A percentile compares a stretch with the other conserved stretches of the same genome.
Evolutionary conservation across 2,113 vertebrate species (phyloP).

Genomic region (Pycnonotus jocosus): DNA sequence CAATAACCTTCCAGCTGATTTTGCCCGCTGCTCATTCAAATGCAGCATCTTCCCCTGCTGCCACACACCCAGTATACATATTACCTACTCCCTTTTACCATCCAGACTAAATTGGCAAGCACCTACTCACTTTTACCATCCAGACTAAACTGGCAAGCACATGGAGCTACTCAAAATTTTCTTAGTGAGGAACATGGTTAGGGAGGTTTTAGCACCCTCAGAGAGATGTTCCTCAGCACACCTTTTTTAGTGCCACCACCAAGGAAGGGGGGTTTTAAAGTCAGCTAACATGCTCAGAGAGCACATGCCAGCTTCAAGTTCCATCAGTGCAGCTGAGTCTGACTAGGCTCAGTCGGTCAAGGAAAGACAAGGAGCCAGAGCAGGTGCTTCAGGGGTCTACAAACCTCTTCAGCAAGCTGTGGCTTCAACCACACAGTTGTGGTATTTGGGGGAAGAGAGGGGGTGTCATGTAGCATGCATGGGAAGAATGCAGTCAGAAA

Average conservation of each 20-base stretch:
- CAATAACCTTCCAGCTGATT: neutral
- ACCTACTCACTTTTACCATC: neutral
- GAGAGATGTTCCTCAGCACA: neutral
- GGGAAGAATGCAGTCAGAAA: neutral
- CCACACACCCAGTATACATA: neutral
- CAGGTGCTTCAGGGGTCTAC: neutral
- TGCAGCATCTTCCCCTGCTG: neutral
- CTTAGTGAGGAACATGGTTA: neutral
- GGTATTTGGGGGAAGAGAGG: neutral
- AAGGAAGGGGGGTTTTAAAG: neutral
- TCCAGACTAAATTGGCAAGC: neutral
- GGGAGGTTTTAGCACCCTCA: neutral
- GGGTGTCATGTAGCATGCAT: neutral
- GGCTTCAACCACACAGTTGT: neutral
- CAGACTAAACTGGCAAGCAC: neutral
- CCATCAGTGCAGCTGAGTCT: neutral
- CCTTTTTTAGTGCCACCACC: neutral
- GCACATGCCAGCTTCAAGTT: neutral
- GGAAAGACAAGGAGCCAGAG: neutral
- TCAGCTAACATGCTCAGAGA: neutral
- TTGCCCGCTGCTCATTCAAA: neutral
- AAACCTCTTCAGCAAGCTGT: neutral
- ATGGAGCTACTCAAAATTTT: neutral
- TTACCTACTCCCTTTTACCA: neutral
- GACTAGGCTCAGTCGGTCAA: neutral